These are phyloP conservation scores for Candidula unifasciata DNA, from an alignment of 2,888 invertebrate species.

Conservation along the genomic window DNA sequence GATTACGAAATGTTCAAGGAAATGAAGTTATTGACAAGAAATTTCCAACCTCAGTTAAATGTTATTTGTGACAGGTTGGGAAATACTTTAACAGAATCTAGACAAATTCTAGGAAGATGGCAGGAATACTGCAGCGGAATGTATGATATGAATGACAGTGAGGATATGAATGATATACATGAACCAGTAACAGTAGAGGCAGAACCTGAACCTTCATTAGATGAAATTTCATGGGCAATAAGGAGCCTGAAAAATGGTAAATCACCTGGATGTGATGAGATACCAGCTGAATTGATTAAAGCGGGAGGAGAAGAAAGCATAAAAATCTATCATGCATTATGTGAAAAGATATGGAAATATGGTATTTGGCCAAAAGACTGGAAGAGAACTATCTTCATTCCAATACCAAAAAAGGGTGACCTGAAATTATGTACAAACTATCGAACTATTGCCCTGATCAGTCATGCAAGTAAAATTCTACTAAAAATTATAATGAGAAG, in stretches of 20 bases:
- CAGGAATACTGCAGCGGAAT: not conserved
- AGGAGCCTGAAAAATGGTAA: not conserved
- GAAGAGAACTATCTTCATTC: not conserved
- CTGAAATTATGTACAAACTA: too few relatives aligned
- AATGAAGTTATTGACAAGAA: too few relatives aligned
- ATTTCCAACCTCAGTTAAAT: too few relatives aligned
- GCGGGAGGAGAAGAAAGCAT: constrained; percentile 3
- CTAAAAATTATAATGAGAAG: too few relatives aligned
- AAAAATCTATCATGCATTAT: not conserved
- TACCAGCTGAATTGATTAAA: not conserved
- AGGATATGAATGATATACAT: not conserved
- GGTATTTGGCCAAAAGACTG: not conserved
- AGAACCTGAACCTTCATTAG: not conserved
- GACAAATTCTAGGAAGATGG: not conserved
- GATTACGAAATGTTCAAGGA: too few relatives aligned
- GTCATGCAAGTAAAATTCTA: too few relatives aligned
- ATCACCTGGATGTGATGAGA: not conserved
- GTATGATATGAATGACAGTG: not conserved
- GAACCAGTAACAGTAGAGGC: not conserved
- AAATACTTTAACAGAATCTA: not conserved
- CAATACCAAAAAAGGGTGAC: too few relatives aligned
- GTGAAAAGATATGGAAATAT: not conserved
- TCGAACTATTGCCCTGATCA: too few relatives aligned
- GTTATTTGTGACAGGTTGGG: not conserved
- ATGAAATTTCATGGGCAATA: not conserved